These are phyloP conservation scores for Cairina moschata DNA, from an alignment of 2,113 vertebrate genomes.

Conservation along the genomic window DNA sequence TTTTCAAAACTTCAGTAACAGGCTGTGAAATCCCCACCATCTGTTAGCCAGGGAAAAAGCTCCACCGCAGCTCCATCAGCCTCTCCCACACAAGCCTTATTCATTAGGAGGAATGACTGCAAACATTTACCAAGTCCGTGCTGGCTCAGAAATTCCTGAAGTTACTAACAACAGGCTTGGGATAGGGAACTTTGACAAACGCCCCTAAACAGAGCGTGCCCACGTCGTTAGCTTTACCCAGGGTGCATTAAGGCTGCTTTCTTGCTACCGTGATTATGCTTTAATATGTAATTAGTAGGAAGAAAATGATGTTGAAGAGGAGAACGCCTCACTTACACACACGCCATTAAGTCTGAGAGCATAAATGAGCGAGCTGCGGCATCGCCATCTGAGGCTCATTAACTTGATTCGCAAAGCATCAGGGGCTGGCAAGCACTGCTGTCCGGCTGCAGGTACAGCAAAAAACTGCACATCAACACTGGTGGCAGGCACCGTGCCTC, in stretches of 20 bases:
- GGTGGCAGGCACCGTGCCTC: background rate
- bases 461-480: background rate
- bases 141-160: background rate
- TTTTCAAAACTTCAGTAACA: background rate
- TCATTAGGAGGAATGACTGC: background rate
- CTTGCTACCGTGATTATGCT: background rate
- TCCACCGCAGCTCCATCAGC: background rate
- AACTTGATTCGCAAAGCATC: background rate
- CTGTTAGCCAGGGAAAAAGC: background rate
- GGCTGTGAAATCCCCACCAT: background rate
- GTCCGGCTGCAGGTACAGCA: background rate
- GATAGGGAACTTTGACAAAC: background rate
- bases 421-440: rapidly evolving
- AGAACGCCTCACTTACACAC: background rate
- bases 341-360: background rate
- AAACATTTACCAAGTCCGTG: background rate
- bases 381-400: background rate
- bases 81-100: conserved; percentile 5
- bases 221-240: background rate
- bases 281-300: conserved; percentile 5
- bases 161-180: background rate
- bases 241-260: background rate
- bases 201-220: rapidly evolving
- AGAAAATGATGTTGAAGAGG: background rate
- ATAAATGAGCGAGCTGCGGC: background rate